phyloP scores from a whole-genome alignment of 30 jellyfish, hydroid and myxozoan genomes.

The Haliclystus octoradiatus region DNA sequence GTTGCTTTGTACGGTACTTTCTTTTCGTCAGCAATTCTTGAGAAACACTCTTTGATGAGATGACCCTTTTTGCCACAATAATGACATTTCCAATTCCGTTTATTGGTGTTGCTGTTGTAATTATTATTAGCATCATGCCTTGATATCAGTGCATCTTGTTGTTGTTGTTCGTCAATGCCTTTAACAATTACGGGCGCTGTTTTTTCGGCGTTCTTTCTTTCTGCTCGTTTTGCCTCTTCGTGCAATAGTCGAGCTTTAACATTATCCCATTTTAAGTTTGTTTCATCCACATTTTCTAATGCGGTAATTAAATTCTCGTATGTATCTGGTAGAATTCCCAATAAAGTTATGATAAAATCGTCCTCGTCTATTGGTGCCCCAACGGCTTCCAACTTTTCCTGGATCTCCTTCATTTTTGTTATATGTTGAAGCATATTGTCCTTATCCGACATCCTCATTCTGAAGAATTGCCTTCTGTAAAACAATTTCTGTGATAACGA shows the following conservation, averaged over 20 bases:
- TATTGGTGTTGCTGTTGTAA: too few relatives aligned
- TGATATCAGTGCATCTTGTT: too few relatives aligned
- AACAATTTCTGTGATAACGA: slow-evolving; percentile 30
- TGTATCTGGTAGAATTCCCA: slow-evolving; percentile 37
- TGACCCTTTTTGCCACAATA: slow-evolving; percentile 33
- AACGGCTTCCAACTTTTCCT: slow-evolving; percentile 43
- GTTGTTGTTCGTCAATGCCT: too few relatives aligned
- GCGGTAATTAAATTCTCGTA: slow-evolving; percentile 26
- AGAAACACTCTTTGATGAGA: slow-evolving; percentile 22
- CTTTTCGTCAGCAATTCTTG: slow-evolving; percentile 1
- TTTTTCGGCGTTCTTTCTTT: too few relatives aligned
- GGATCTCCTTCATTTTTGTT: slow-evolving; percentile 11
- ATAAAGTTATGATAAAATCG: slow-evolving; percentile 6
- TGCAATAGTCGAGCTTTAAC: too few relatives aligned
- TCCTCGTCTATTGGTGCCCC: slow-evolving; percentile 28
- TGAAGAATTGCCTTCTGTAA: slow-evolving; percentile 30
- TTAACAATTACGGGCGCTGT: too few relatives aligned
- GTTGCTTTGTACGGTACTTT: neutral
- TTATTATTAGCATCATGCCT: too few relatives aligned
- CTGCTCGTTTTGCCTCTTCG: too few relatives aligned
- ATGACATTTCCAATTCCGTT: slow-evolving; percentile 6
- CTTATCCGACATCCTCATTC: slow-evolving; percentile 37
- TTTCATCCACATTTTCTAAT: slow-evolving; percentile 25
- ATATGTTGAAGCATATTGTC: slow-evolving; percentile 23
- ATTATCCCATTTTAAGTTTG: neutral